These are phyloP conservation scores for Heliocidaris tuberculata DNA, from an alignment of 35 echinoderm and acorn worm species.

Conservation along the genomic window DNA sequence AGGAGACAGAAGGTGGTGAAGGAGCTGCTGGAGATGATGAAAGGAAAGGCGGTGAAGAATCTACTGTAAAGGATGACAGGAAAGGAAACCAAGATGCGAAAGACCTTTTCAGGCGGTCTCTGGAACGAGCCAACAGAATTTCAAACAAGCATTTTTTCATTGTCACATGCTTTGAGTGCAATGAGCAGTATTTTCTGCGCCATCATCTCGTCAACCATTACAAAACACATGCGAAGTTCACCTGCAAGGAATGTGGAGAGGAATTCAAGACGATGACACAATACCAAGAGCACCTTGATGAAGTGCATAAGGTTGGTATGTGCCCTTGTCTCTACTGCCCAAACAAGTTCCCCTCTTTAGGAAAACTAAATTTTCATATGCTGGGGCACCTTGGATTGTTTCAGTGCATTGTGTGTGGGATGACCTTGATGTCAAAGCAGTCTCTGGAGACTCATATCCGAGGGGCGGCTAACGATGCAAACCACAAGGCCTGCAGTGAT, in stretches of 20 bases:
- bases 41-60: not conserved
- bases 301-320: not conserved
- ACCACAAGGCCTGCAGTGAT: not conserved
- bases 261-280: not conserved
- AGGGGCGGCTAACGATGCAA: not conserved
- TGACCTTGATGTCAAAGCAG: slow-evolving; percentile 8
- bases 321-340: not conserved
- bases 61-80: not conserved
- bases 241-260: not conserved
- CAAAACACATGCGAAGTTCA: not conserved
- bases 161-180: not conserved
- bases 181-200: not conserved
- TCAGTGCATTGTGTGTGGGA: slow-evolving; percentile 15
- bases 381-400: slow-evolving; percentile 19
- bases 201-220: not conserved
- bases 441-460: not conserved
- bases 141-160: not conserved
- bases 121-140: not conserved
- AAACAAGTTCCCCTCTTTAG: not conserved
- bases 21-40: not conserved
- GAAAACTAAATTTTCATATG: slow-evolving; percentile 13
- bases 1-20: not conserved
- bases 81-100: not conserved
- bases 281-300: not conserved
- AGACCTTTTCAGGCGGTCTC: not conserved